These are phyloP conservation scores for Diadophis punctatus DNA, from an alignment of 2,113 vertebrate genomes.

Conservation along the genomic window DNA sequence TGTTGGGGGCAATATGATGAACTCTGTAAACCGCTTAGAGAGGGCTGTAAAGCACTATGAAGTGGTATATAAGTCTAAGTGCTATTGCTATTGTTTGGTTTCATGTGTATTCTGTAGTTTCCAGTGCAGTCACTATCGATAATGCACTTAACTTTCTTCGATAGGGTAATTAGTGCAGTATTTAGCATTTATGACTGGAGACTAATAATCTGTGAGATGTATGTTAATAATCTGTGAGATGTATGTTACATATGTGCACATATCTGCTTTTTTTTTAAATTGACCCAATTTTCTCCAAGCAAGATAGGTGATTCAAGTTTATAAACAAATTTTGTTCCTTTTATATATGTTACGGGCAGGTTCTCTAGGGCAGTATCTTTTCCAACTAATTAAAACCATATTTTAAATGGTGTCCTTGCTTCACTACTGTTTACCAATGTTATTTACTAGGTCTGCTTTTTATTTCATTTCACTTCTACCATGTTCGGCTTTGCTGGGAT, in stretches of 20 bases:
- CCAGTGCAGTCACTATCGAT: slow-evolving; percentile 33
- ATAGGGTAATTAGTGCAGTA: slow-evolving; percentile 51
- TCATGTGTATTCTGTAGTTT: slow-evolving; percentile 31
- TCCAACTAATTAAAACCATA: background rate
- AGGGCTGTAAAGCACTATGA: no score
- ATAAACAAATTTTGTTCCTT: background rate
- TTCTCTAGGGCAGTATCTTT: background rate
- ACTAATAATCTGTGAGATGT: slow-evolving; percentile 34
- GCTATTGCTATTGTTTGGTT: no score
- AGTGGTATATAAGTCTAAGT: no score
- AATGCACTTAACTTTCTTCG: slow-evolving; percentile 34
- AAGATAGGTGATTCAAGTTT: background rate
- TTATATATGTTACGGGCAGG: background rate
- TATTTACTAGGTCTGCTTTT: background rate
- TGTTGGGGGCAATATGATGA: no score
- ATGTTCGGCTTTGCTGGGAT: background rate
- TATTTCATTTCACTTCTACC: background rate
- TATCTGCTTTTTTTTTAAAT: background rate
- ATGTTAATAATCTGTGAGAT: slow-evolving; percentile 34
- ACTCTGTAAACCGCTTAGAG: no score
- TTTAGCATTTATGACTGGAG: slow-evolving; percentile 43
- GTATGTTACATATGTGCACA: slow-evolving; percentile 35
- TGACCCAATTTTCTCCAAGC: background rate
- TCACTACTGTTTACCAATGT: background rate
- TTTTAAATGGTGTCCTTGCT: background rate